Conservation (phyloP, 2,113 vertebrate genomes). For the Microtus pennsylvanicus region DNA sequence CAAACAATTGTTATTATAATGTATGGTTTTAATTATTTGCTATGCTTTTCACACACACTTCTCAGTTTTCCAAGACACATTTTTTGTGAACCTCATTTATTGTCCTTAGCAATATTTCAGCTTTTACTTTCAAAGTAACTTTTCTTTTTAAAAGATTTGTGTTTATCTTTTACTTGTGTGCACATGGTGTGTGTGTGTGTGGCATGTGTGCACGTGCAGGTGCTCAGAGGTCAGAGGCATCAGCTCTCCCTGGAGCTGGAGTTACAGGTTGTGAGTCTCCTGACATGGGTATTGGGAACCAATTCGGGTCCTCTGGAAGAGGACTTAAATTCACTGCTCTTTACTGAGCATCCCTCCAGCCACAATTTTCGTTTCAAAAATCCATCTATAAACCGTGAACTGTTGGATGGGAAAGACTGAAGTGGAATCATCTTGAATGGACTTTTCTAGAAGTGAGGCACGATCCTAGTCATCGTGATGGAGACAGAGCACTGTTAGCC, state of each 20-base stretch:
- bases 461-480: background rate
- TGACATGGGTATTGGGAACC: background rate
- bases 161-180: background rate
- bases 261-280: background rate
- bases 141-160: background rate
- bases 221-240: background rate
- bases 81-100: conserved; percentile 29
- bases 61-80: conserved; percentile 32
- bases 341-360: background rate
- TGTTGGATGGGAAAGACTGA: conserved; percentile 16
- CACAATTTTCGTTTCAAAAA: background rate
- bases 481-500: background rate
- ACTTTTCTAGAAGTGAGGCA: conserved; percentile 16
- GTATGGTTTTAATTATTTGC: conserved; percentile 32
- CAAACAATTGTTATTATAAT: background rate
- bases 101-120: background rate
- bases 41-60: background rate
- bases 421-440: background rate
- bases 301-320: background rate
- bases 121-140: conserved; percentile 14
- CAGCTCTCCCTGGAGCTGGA: background rate
- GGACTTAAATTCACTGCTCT: background rate
- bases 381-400: conserved; percentile 24
- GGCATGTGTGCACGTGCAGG: too few relatives aligned
- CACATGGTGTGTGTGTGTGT: background rate